Percentiles rank a stretch among this genome's conserved stretches.
phyloP scores from a whole-genome alignment of 2,797 vertebrate species.

The Valencia hispanica region DNA sequence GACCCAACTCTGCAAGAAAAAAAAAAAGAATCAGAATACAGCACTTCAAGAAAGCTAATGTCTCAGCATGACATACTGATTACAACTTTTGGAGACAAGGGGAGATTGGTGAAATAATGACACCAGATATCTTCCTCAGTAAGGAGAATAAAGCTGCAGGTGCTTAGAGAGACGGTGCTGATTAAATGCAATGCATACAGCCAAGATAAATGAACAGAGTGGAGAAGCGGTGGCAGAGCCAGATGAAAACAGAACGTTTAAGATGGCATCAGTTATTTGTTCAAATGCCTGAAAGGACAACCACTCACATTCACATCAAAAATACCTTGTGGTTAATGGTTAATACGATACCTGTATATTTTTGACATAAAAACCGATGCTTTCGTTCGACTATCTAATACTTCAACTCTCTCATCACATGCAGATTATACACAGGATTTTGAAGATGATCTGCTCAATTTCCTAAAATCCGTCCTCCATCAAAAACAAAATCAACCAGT shows the following conservation, averaged over 20 bases:
- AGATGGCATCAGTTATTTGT: slow-evolving; percentile 18
- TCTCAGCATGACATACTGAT: background rate
- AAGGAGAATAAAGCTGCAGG: slow-evolving; percentile 13
- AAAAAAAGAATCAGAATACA: background rate
- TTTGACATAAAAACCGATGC: background rate
- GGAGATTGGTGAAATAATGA: slow-evolving; percentile 40
- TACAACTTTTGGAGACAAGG: background rate
- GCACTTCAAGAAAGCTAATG: background rate
- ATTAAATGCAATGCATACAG: slow-evolving; percentile 39
- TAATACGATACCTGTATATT: accelerated
- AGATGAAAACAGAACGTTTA: slow-evolving; percentile 1
- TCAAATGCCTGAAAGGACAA: background rate
- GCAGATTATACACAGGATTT: too few relatives aligned
- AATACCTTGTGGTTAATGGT: background rate
- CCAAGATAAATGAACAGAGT: slow-evolving; percentile 25
- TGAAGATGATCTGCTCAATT: background rate
- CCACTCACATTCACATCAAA: background rate
- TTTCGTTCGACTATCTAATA: background rate
- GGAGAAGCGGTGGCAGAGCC: slow-evolving; percentile 6
- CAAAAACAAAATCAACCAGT: background rate
- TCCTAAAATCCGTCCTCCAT: background rate
- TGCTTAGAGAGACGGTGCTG: slow-evolving; percentile 24
- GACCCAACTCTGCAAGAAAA: background rate
- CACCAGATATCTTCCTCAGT: slow-evolving; percentile 23
- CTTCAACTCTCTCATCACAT: too few relatives aligned